Evolutionary conservation across 2,113 vertebrate genomes (phyloP).

Genomic region (Rhipidura dahli): DNA sequence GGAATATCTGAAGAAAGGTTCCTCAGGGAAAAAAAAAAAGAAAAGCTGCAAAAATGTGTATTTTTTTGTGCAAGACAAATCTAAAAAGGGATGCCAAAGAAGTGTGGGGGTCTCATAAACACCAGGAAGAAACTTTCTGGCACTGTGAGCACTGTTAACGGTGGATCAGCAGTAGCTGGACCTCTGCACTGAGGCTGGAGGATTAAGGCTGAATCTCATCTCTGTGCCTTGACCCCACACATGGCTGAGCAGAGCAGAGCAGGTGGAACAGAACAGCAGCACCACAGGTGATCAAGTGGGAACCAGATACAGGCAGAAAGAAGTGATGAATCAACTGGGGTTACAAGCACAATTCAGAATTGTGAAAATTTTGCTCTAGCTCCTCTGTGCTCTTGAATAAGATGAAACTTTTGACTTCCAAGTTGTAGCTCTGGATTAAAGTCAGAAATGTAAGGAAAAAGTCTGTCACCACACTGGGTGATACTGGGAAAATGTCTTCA

Average conservation of each 20-base stretch:
- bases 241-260: neutral
- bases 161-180: neutral
- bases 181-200: neutral
- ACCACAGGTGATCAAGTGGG: accelerated
- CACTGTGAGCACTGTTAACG: accelerated
- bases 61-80: neutral
- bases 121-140: neutral
- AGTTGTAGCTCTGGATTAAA: neutral
- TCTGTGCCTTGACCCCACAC: neutral
- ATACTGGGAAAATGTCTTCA: neutral
- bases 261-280: neutral
- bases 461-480: neutral
- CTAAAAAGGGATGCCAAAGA: neutral
- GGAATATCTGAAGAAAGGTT: neutral
- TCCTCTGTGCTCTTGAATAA: neutral
- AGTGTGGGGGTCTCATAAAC: neutral
- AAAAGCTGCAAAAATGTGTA: neutral
- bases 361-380: neutral
- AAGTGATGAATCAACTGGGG: neutral
- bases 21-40: neutral
- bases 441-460: neutral
- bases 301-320: neutral
- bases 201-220: neutral
- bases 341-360: neutral
- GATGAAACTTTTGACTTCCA: neutral